Evolutionary conservation across 2,888 invertebrate species (phyloP), one percentile per base, ranked within the genome.

Genomic region (Nomada fabriciana): DNA sequence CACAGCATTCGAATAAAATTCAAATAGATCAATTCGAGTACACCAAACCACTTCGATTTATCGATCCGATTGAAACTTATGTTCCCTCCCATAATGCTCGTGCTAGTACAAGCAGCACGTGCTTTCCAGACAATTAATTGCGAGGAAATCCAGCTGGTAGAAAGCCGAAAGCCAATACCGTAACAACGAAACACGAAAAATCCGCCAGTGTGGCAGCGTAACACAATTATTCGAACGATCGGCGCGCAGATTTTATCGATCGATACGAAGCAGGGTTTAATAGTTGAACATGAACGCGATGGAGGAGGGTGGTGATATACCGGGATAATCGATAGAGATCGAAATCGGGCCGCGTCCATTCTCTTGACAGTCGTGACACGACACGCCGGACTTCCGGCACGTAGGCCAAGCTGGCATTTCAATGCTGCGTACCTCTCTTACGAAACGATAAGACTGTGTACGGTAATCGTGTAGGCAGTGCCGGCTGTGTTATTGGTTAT

Each of bases 301-400:
- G 57, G 47, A 52, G 76, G 73, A 73, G 80, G 80, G 72, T 75
- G 73, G 59, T 53, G 71, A 77, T 82, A 82, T 25, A 60, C 53
- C 52, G 67, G 81, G 64, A 88, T 87, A 85, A 85, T 85, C 73
- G 79, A 85, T 81, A 76, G 83, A 76, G 76, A 80, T 87, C 80
- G 83, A 64, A 88, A 89, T 88, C 88, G 86, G 83, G 75, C 89
- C 82, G 67, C 72, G 76, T 80, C 73, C 63, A 77, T 85, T 80
- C 76, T 52, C 64, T 90, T 81, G 83, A 84, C 69, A 91, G 86
- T 90, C 89, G 74, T 69, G 80, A 80, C 88, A 84, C 88, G 89
- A 76, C 83, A 87, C 88, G 84, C 84, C 87, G 89, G 85, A 90
- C 90, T 92, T 92, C 92, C 92, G 92, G 91, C 88, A 90, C 88